phyloP scores from a whole-genome alignment of 2,113 vertebrate species.

The Dunckerocampus dactyliophorus region DNA sequence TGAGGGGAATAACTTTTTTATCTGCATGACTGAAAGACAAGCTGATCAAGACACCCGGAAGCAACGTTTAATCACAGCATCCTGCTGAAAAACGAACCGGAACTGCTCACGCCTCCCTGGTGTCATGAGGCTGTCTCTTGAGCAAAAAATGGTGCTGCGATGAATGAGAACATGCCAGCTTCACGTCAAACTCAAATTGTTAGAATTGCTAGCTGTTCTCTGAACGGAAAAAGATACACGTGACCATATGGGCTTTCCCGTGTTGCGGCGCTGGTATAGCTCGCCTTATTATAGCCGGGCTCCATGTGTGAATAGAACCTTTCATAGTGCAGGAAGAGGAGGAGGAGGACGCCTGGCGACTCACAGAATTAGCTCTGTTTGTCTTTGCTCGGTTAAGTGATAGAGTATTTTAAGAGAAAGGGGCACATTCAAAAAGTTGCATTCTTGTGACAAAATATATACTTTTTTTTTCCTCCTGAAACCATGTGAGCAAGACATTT shows the following conservation, averaged over 20 bases:
- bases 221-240: conserved; percentile 56
- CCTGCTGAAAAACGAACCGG: background rate
- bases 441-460: conserved; percentile 62
- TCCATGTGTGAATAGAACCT: conserved; percentile 68
- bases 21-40: conserved; percentile 22
- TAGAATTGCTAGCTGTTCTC: conserved; percentile 41
- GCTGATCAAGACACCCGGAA: conserved; percentile 7
- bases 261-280: conserved; percentile 24
- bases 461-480: conserved; percentile 28
- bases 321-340: conserved; percentile 69
- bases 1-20: conserved; percentile 23
- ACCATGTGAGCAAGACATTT: conserved; percentile 36
- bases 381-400: conserved; percentile 69
- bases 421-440: conserved; percentile 55
- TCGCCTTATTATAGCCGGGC: conserved; percentile 52
- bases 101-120: conserved; percentile 8
- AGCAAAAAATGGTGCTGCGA: conserved; percentile 13
- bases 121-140: conserved; percentile 2
- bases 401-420: conserved; percentile 70
- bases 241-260: conserved; percentile 57
- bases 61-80: conserved; percentile 10
- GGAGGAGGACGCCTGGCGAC: conserved; percentile 61
- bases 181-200: conserved; percentile 47
- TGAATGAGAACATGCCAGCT: conserved; percentile 29
- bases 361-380: conserved; percentile 70